Base-by-base conservation (phyloP, 2,888 invertebrate genomes). In the Macrosoma leucophasiata region DNA sequence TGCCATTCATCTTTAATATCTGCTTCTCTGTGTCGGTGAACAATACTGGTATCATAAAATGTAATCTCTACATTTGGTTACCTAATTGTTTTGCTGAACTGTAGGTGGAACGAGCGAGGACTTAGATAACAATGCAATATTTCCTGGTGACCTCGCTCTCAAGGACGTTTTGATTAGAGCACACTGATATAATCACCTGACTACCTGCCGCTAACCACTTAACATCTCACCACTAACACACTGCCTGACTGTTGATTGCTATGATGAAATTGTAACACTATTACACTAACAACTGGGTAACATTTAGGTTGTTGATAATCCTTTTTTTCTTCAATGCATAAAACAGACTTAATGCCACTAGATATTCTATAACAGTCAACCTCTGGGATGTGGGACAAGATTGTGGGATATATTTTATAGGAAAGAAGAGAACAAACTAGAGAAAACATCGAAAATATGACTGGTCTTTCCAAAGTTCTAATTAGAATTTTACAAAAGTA, bases 91-190 rank as follows among this genome's bases (percentile, higher is more conserved):
- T 7, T 23, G 13, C 20, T 21, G 21, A 29, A 29, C 14, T 15
- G 15, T 12, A 22, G 22, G 22, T 29, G 29, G 15, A 17, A 9
- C 19, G 14, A 31, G 18, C 34, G 33, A 37, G 29, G 21, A 14
- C 29, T n/a, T n/a, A 23, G 34, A 36, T 40, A 38, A 40, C 33
- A 36, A 36, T n/a, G n/a, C n/a, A n/a, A n/a, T n/a, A n/a, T 39
- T 41, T 38, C 45, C 39, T 26, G 24, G 36, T 41, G 39, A 29
- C 43, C 36, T 39, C 29, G 18, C 24, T n/a, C 30, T 37, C 66
- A 66, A 69, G 69, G 71, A 46, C 58, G 43, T 30, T 24, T 28
- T 46, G 48, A 55, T 69, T 66, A 66, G 58, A 25, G 29, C 33
- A 33, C 37, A 42, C 33, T 48, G 48, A 47, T 49, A 46, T 53